These are phyloP conservation scores for Gambusia yucatana DNA, from an alignment of 2,797 vertebrate species.

Conservation along the genomic window DNA sequence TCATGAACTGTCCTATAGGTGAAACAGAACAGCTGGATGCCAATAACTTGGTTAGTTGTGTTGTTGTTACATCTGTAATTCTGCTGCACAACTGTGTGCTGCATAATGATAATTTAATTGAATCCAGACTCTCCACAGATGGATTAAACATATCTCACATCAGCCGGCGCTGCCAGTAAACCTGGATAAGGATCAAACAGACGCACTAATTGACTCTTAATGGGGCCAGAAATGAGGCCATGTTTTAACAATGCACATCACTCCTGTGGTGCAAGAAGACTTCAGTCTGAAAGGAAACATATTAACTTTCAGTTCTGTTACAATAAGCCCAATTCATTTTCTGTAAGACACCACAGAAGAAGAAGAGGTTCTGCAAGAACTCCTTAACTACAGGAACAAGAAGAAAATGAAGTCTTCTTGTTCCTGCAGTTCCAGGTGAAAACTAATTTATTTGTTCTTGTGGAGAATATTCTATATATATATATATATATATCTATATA, in stretches of 20 bases:
- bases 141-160: constrained; percentile 16
- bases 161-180: constrained; percentile 40
- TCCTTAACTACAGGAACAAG: background rate
- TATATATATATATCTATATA: background rate
- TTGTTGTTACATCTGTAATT: constrained; percentile 6
- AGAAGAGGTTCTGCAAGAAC: background rate
- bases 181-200: constrained; percentile 33
- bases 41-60: background rate
- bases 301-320: background rate
- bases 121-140: constrained; percentile 25
- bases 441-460: background rate
- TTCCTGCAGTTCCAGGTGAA: background rate
- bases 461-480: background rate
- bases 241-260: constrained; percentile 22
- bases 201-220: constrained; percentile 32
- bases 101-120: background rate
- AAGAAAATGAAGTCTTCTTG: background rate
- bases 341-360: background rate
- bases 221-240: constrained; percentile 40
- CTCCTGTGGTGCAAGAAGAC: constrained; percentile 20
- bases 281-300: background rate
- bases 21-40: background rate
- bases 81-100: background rate
- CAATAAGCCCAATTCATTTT: background rate
- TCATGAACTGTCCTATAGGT: background rate